phyloP scores from a whole-genome alignment of 1,140 invertebrate genomes.

The Eciton burchellii region DNA sequence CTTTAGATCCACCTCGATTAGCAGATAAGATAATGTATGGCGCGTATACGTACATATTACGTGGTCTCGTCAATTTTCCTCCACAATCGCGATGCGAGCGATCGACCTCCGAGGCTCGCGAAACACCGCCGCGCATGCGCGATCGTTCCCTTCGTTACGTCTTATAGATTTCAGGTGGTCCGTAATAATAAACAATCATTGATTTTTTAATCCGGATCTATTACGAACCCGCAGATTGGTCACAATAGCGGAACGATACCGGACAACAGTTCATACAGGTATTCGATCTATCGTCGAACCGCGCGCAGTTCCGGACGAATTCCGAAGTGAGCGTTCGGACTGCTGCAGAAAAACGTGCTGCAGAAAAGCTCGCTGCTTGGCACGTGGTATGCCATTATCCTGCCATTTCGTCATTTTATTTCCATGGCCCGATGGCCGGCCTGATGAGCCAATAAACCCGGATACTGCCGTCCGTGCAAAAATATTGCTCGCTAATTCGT shows the following conservation, averaged over 20 bases:
- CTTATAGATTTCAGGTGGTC: slow-evolving; percentile 1
- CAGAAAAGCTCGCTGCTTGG: slow-evolving; percentile 69
- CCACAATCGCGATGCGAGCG: slow-evolving; percentile 36
- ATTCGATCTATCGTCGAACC: neutral
- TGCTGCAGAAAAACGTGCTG: slow-evolving; percentile 59
- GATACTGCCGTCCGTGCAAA: slow-evolving; percentile 58
- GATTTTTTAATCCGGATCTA: slow-evolving; percentile 20
- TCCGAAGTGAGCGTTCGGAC: slow-evolving; percentile 37
- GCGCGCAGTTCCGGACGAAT: slow-evolving; percentile 28
- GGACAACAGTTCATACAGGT: neutral
- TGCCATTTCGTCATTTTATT: slow-evolving; percentile 74
- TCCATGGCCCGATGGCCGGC: slow-evolving; percentile 55
- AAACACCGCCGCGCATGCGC: neutral
- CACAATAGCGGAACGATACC: neutral
- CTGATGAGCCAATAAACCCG: slow-evolving; percentile 73
- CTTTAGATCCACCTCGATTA: slow-evolving; percentile 56
- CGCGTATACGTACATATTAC: slow-evolving; percentile 67
- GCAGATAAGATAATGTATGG: slow-evolving; percentile 67
- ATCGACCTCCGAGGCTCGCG: neutral
- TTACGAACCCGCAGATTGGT: neutral
- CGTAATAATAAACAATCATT: slow-evolving; percentile 1
- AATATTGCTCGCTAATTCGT: slow-evolving; percentile 68
- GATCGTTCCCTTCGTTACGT: neutral
- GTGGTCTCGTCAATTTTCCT: slow-evolving; percentile 17
- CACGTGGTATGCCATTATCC: slow-evolving; percentile 72